Evolutionary conservation across 35 echinoderm and acorn worm species (phyloP), one percentile per base, ranked within the genome.

Genomic region (Apostichopus californicus): DNA sequence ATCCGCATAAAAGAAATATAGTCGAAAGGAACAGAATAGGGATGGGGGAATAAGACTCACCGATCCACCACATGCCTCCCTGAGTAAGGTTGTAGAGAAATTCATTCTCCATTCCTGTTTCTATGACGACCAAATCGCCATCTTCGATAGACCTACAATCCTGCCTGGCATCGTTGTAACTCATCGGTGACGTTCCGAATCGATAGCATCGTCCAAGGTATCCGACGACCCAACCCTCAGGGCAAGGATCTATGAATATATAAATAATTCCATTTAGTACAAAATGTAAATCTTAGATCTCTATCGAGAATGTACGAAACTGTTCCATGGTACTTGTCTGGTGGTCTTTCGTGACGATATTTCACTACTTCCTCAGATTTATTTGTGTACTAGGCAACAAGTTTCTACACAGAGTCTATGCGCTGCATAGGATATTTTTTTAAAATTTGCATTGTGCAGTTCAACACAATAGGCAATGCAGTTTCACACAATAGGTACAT

Each of bases 81-180:
- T 86, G 77, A 21, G 91, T 94, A 59, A 80, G 78, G 7, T 98
- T 87, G 15, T 87, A 61, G 13, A 98, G 90, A 77, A 91, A 96
- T 6, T 87, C 75, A 88, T 93, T 94, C 89, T 98, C 97, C 14
- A 8, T 83, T 55, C 57, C 71, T 12, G 95, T 94, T 28, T 96
- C 97, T 60, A 98, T 96, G 87, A 98, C 79, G 65, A 94, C 95
- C 18, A 98, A 91, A 61, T 98, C 97, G 23, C 97, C 94, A 93
- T 92, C 91, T 17, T 92, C 91, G 23, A 92, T 86, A 23, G 89
- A 78, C 81, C 81, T 75, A 57, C 97, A 98, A 15, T 93, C 86
- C 11, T 92, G 56, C 58, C 97, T 65, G 10, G 97, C 97, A 17
- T 94, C 93, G 5, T 77, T 65, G 91, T 91, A 94, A 6, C 25